Percentiles rank a stretch among this genome's conserved stretches.
Conservation (phyloP, 1,140 invertebrate species). For the Probaryconus sp. region DNA sequence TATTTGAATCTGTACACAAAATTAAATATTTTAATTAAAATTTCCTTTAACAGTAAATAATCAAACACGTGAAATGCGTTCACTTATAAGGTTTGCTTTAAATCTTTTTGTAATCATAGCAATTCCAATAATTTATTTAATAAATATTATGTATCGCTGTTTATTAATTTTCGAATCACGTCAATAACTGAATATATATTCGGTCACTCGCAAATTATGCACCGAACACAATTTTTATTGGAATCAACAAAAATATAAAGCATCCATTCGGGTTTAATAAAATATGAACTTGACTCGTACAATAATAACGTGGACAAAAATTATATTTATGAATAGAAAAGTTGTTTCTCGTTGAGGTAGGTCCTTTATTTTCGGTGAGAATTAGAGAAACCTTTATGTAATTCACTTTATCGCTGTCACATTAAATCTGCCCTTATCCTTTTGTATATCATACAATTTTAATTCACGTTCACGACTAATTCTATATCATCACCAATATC, state of each 20-base stretch:
- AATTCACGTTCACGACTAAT: no score
- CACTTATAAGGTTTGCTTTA: slow-evolving; percentile 23
- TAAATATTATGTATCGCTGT: slow-evolving; percentile 29
- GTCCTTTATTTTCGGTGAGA: no score
- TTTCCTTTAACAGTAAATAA: slow-evolving; percentile 21
- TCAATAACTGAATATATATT: slow-evolving; percentile 36
- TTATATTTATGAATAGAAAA: slow-evolving; percentile 53
- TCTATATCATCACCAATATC: no score
- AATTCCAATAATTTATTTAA: slow-evolving; percentile 11
- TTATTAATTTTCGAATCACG: slow-evolving; percentile 34
- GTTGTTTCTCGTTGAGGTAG: no score
- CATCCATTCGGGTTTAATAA: slow-evolving; percentile 35
- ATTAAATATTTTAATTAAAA: slow-evolving; percentile 19
- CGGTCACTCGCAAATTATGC: slow-evolving; percentile 15
- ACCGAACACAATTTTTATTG: slow-evolving; percentile 8
- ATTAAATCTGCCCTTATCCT: no score
- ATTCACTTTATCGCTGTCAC: slow-evolving; percentile 22
- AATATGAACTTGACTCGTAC: slow-evolving; percentile 34
- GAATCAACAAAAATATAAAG: background rate
- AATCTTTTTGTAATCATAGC: slow-evolving; percentile 31
- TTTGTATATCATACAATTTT: no score
- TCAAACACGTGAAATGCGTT: slow-evolving; percentile 18
- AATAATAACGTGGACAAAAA: slow-evolving; percentile 51
- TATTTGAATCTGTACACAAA: background rate
- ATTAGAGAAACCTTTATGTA: no score